Evolutionary conservation across 2,113 vertebrate genomes (phyloP), one percentile per base, ranked within the genome.

Genomic region (Arizona elegans): DNA sequence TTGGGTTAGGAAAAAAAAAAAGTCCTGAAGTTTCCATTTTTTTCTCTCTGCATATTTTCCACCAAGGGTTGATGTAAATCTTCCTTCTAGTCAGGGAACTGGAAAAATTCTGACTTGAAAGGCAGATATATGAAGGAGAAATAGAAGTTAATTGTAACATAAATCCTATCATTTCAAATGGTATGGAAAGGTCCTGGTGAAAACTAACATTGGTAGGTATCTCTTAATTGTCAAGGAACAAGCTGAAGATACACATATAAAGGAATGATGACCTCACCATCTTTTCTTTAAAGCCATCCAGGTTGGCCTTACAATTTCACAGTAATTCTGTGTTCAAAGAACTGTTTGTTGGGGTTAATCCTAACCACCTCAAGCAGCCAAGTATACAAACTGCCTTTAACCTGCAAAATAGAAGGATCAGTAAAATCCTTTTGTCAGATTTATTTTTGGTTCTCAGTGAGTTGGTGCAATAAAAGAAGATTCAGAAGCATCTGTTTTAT

Each of bases 371-470:
- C 88, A 54, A 2, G 65, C 17, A 87, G 50, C 38, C 81, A 87
- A 29, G 1, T 58, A 90, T 87, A 7, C 33, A 62, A 11, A 8
- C 54, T 75, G 54, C 50, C 21, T 91, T 9, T 62, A 85, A 90
- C 92, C 19, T 29, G 24, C 15, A 0, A 33, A 0, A 0, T 59
- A 0, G 10, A 54, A 0, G 15, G 0, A 50, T 50, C 1, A 0
- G 26, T 50, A 3, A 86, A 2, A 10, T 65, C 53, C 38, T 90
- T 50, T 50, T 65, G 38, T 59, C 43, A n/a, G 87, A 19, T 26
- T 54, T 50, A 26, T 15, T 26, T 53, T 88, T 15, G 5, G n/a
- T 33, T 9, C 24, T 23, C 5, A 50, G 55, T 1, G 87, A 93
- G 13, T 21, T 2, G 0, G 87, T 92, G 65, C 59, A 93, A 43